These are phyloP conservation scores for Solea senegalensis DNA, from an alignment of 2,113 vertebrate genomes.

Conservation along the genomic window DNA sequence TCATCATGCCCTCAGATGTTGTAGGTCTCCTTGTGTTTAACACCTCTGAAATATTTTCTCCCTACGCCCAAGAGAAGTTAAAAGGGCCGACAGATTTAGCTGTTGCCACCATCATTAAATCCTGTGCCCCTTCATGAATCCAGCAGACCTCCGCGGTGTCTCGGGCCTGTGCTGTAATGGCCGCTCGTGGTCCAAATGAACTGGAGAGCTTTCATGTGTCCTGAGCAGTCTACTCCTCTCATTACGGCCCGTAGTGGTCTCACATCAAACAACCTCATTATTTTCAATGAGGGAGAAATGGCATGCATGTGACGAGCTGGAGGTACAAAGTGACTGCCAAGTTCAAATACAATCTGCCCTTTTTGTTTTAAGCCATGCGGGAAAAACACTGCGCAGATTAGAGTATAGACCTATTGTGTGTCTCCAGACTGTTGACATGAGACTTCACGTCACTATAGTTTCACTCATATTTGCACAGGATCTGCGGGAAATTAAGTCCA, in stretches of 20 bases:
- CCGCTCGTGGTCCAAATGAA: slow-evolving; percentile 71
- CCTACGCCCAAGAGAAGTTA: slow-evolving; percentile 52
- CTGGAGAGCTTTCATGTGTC: slow-evolving; percentile 76
- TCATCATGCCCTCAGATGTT: slow-evolving; percentile 36
- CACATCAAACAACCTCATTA: slow-evolving; percentile 78
- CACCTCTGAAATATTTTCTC: slow-evolving; percentile 51
- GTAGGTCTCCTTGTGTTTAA: slow-evolving; percentile 54
- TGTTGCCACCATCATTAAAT: slow-evolving; percentile 68
- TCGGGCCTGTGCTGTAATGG: slow-evolving; percentile 54
- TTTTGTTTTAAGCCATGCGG: slow-evolving; percentile 44
- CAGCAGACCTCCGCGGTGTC: slow-evolving; percentile 60
- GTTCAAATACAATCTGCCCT: slow-evolving; percentile 71
- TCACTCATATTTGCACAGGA: slow-evolving; percentile 28
- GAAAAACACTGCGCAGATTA: slow-evolving; percentile 51
- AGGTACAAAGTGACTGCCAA: slow-evolving; percentile 64
- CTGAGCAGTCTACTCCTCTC: slow-evolving; percentile 73
- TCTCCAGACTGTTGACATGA: slow-evolving; percentile 29
- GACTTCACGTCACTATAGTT: slow-evolving; percentile 8
- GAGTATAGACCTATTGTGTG: slow-evolving; percentile 12
- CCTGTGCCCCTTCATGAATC: slow-evolving; percentile 45
- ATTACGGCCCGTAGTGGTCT: slow-evolving; percentile 63
- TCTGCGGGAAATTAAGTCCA: slow-evolving; percentile 19
- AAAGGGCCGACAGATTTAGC: slow-evolving; percentile 62
- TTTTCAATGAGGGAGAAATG: slow-evolving; percentile 65
- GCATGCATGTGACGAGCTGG: slow-evolving; percentile 50